These are phyloP conservation scores for Lasiurus borealis DNA, from an alignment of 2,113 vertebrate species.

Conservation along the genomic window DNA sequence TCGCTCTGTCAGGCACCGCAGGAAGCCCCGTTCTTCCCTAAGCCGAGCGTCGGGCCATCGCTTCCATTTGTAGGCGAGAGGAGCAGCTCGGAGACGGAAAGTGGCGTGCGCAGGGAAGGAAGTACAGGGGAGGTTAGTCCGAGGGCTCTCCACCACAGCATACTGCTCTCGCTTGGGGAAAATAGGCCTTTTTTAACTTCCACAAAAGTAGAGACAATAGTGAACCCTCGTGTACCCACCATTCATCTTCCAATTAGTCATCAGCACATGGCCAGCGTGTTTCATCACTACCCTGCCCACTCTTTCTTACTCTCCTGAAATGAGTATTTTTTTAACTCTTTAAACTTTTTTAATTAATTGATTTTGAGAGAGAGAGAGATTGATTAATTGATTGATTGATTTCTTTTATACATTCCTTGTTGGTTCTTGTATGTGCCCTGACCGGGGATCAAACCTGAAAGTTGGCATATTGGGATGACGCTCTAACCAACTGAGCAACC, in stretches of 20 bases:
- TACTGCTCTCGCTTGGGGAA: slow-evolving; percentile 29
- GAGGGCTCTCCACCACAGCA: slow-evolving; percentile 5
- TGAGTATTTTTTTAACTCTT: slow-evolving; percentile 31
- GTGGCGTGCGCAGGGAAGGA: not conserved
- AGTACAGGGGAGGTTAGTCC: not conserved
- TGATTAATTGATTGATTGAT: not conserved
- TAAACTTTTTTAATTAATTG: not conserved
- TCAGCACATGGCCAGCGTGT: slow-evolving; percentile 34
- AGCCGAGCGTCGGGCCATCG: slow-evolving; percentile 3
- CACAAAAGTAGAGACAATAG: slow-evolving; percentile 14
- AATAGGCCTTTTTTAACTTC: not conserved
- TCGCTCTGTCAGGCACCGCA: not conserved
- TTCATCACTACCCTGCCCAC: slow-evolving; percentile 22
- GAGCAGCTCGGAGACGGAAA: slow-evolving; percentile 9
- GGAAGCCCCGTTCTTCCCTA: slow-evolving; percentile 43
- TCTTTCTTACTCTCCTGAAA: slow-evolving; percentile 53
- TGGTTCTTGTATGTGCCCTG: not conserved
- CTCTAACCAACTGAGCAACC: not conserved
- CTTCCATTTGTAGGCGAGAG: slow-evolving; percentile 43
- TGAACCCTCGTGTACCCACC: not conserved
- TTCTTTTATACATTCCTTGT: not conserved
- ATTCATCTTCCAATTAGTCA: slow-evolving; percentile 56
- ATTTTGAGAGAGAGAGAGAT: not conserved
- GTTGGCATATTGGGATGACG: not conserved
- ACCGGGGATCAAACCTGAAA: not conserved